Percentiles rank a stretch among this genome's conserved stretches.
Conservation (phyloP, 2,797 vertebrate species). For the Anabacerthia variegaticeps region DNA sequence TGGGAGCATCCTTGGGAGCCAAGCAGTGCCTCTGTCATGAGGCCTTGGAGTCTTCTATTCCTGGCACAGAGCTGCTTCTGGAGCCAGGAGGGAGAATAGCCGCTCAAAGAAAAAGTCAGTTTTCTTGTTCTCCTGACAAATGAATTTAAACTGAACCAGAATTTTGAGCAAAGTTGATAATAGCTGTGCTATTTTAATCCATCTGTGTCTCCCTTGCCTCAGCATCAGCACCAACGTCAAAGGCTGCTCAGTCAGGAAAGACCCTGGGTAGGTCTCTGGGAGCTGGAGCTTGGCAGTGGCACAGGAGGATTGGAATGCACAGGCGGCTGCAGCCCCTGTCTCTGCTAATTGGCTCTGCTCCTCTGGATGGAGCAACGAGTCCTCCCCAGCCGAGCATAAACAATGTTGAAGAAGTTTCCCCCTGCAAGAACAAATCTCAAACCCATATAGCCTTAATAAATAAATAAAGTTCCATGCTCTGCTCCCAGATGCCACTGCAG, state of each 20-base stretch:
- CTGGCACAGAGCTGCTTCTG: not conserved
- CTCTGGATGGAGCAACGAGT: not conserved
- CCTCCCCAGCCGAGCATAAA: not conserved
- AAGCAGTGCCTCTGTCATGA: not conserved
- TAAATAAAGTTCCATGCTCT: not conserved
- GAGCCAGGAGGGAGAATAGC: not conserved
- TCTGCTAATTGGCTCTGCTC: not conserved
- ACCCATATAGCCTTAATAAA: constrained; percentile 2
- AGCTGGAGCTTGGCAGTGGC: not conserved
- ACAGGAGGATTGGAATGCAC: not conserved
- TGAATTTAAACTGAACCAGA: not conserved
- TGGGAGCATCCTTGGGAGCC: not conserved
- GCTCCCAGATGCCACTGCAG: not conserved
- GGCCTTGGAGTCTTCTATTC: not conserved
- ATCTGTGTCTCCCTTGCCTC: not conserved
- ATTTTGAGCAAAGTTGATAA: not conserved
- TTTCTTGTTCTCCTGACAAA: constrained; percentile 9
- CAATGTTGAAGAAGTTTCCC: not conserved
- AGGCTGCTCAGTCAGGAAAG: constrained; percentile 15
- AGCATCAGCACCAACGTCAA: not conserved
- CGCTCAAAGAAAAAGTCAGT: not conserved
- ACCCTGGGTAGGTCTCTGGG: not conserved
- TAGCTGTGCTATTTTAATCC: constrained; percentile 40
- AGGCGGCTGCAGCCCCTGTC: not conserved
- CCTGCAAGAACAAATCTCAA: not conserved